A percentile compares a stretch with the other conserved stretches of the same genome.
phyloP scores from a whole-genome alignment of 2,113 vertebrate genomes.

The Calonectris borealis region DNA sequence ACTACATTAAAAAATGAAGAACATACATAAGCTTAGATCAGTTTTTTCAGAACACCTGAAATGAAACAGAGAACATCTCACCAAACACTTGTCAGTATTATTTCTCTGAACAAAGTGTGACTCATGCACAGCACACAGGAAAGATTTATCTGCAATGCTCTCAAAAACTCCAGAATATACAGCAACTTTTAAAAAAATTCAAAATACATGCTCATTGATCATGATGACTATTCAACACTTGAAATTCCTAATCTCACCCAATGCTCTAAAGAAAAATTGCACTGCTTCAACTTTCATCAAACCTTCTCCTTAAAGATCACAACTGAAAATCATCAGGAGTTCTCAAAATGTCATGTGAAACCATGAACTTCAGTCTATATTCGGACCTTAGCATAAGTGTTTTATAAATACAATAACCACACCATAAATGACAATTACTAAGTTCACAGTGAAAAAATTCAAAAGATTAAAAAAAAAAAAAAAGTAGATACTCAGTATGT shows the following conservation, averaged over 20 bases:
- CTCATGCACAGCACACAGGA: not conserved
- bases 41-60: not conserved
- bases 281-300: not conserved
- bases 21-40: not conserved
- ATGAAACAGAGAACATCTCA: not conserved
- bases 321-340: not conserved
- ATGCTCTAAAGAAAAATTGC: not conserved
- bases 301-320: not conserved
- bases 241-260: not conserved
- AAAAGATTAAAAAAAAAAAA: not conserved
- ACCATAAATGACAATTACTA: not conserved
- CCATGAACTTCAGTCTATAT: not conserved
- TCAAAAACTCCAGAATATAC: not conserved
- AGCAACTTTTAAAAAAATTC: not conserved
- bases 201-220: not conserved
- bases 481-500: not conserved
- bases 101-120: not conserved
- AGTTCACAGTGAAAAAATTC: not conserved
- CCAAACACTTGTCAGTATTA: not conserved
- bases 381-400: not conserved
- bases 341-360: not conserved
- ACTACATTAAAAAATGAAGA: not conserved
- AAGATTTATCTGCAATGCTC: not conserved
- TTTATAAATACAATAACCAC: not conserved
- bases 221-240: not conserved